phyloP scores from a whole-genome alignment of 1,140 invertebrate species.

The Zaprionus nigranus region DNA sequence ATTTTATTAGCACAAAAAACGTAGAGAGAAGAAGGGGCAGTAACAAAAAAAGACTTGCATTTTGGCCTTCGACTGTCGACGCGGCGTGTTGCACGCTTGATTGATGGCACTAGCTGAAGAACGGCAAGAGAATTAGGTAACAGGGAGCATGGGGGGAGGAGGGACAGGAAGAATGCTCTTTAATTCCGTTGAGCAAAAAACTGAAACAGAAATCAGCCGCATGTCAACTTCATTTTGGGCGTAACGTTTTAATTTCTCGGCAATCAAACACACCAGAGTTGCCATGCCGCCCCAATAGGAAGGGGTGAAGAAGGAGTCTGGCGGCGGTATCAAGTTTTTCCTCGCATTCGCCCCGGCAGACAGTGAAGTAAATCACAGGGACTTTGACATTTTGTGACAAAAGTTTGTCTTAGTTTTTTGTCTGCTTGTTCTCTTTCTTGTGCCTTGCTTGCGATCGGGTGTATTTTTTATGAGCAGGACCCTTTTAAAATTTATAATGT shows the following conservation, averaged over 20 bases:
- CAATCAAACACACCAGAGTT: constrained; percentile 71
- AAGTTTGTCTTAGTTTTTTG: constrained; percentile 48
- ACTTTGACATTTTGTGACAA: constrained; percentile 78
- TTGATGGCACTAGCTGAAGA: constrained; percentile 53
- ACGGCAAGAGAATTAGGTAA: neutral
- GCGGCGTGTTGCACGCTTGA: constrained; percentile 47
- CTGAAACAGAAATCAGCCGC: constrained; percentile 37
- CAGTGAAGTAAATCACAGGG: constrained; percentile 71
- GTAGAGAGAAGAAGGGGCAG: constrained; percentile 18
- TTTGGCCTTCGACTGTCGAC: constrained; percentile 48
- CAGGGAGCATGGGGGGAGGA: too few species aligned
- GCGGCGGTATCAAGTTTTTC: constrained; percentile 9
- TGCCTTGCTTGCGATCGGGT: neutral
- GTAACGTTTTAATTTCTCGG: constrained; percentile 82
- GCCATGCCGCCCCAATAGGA: neutral
- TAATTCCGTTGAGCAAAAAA: constrained; percentile 52
- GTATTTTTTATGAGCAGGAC: constrained; percentile 60
- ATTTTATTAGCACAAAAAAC: constrained; percentile 71
- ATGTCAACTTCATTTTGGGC: constrained; percentile 79
- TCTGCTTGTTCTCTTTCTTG: neutral
- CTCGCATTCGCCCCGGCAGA: constrained; percentile 27
- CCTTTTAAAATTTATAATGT: constrained; percentile 80
- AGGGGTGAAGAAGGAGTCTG: neutral
- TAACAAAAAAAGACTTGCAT: constrained; percentile 15
- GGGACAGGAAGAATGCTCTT: neutral